phyloP scores from a whole-genome alignment of 2,888 invertebrate species.

The Sialis lutaria region DNA sequence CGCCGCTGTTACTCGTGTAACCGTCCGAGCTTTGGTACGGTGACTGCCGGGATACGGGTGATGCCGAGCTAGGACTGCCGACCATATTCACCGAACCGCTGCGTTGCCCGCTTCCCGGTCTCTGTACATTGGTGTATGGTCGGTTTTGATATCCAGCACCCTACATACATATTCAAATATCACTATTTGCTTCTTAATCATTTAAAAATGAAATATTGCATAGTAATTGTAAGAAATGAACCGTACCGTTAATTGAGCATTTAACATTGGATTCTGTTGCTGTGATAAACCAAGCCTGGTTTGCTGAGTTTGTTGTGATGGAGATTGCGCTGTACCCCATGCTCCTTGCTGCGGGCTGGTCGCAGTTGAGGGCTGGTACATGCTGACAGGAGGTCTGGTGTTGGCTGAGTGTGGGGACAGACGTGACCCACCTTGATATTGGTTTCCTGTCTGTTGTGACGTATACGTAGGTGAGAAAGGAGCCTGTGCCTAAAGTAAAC shows the following conservation, averaged over 20 bases:
- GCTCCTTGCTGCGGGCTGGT: not conserved
- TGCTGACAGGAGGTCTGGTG: too few species aligned
- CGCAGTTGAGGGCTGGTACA: too few species aligned
- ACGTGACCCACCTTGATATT: constrained; percentile 25
- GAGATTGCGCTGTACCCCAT: constrained; percentile 10
- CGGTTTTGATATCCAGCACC: constrained; percentile 1
- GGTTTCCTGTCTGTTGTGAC: too few species aligned
- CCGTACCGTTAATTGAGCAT: constrained; percentile 63
- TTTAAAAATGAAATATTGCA: too few species aligned
- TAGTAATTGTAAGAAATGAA: too few species aligned
- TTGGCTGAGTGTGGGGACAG: constrained; percentile 34
- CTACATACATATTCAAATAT: not conserved
- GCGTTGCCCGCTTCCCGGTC: constrained; percentile 13
- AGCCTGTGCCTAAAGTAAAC: too few species aligned
- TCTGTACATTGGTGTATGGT: constrained; percentile 7
- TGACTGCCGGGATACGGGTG: constrained; percentile 33
- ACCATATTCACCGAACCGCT: constrained; percentile 27
- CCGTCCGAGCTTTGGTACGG: constrained; percentile 23
- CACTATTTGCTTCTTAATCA: not conserved
- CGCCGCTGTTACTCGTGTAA: constrained; percentile 22
- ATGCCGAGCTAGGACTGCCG: constrained; percentile 31
- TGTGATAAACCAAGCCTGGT: constrained; percentile 49
- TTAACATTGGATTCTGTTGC: constrained; percentile 77
- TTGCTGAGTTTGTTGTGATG: constrained; percentile 26
- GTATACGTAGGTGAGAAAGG: too few species aligned